A percentile compares a stretch with the other conserved stretches of the same genome.
Evolutionary conservation across 1,140 invertebrate genomes (phyloP).

Genomic region (Pollicipes pollicipes): DNA sequence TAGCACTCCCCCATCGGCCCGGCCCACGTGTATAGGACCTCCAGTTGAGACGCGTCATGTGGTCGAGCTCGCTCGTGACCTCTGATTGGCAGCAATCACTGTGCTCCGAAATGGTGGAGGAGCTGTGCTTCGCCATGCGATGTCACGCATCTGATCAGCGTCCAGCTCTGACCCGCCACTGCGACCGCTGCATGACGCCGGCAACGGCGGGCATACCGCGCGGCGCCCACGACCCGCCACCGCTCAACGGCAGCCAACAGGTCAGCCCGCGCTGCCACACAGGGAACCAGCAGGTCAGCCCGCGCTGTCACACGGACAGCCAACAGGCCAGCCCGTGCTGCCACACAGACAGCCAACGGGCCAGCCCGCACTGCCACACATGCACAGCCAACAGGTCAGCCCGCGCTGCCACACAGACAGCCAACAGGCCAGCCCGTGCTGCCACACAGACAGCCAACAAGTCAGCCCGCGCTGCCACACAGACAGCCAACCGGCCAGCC

Average conservation of each 20-base stretch:
- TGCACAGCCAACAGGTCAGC: neutral
- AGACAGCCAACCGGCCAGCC: too few species aligned
- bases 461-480: too few species aligned
- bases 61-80: constrained; percentile 27
- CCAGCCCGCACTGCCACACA: neutral
- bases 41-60: constrained; percentile 27
- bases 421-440: too few species aligned
- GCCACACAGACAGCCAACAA: too few species aligned
- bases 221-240: constrained; percentile 20
- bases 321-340: constrained; percentile 9
- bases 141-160: constrained; percentile 48
- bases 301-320: constrained; percentile 3
- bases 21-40: too few species aligned
- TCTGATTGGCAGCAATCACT: constrained; percentile 44
- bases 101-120: constrained; percentile 62
- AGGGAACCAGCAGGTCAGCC: constrained; percentile 14
- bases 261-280: too few species aligned
- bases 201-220: constrained; percentile 27
- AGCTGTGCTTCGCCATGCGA: constrained; percentile 53
- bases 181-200: constrained; percentile 41
- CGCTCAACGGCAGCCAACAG: constrained; percentile 14
- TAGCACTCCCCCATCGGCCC: constrained; percentile 12
- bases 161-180: constrained; percentile 41
- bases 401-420: too few species aligned
- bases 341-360: neutral